phyloP scores from a whole-genome alignment of 2,888 invertebrate species.

The Erpobdella octoculata region DNA sequence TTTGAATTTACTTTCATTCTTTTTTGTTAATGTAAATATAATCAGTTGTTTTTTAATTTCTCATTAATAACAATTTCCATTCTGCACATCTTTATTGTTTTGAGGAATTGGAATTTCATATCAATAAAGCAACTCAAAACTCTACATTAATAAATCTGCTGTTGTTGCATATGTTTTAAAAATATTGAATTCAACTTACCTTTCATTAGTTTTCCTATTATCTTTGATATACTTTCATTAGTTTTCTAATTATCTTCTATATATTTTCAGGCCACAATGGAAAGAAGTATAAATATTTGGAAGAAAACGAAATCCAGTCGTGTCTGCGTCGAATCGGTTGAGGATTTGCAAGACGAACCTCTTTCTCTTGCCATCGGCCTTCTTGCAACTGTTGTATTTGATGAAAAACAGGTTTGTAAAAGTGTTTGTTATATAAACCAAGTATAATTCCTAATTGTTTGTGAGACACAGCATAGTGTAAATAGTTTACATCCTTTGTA shows the following conservation, averaged over 20 bases:
- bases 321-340: background rate
- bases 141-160: background rate
- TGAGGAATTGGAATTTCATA: background rate
- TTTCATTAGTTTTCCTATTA: background rate
- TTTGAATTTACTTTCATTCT: too few species aligned
- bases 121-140: background rate
- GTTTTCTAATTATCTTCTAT: background rate
- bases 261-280: background rate
- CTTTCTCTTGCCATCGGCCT: constrained; percentile 8
- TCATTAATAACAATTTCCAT: background rate
- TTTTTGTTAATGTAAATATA: too few species aligned
- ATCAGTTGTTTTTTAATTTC: background rate
- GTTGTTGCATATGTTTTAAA: too few species aligned
- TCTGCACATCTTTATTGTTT: background rate
- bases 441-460: background rate
- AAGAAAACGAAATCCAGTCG: background rate
- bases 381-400: background rate
- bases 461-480: background rate
- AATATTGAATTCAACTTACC: background rate
- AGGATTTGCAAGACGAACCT: background rate
- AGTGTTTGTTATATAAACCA: too few species aligned
- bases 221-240: background rate
- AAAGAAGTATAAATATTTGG: background rate
- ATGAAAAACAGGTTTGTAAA: background rate
- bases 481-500: too few species aligned